Percentiles rank a stretch among this genome's conserved stretches.
phyloP scores from a whole-genome alignment of 2,888 invertebrate genomes.

The Tachina fera region DNA sequence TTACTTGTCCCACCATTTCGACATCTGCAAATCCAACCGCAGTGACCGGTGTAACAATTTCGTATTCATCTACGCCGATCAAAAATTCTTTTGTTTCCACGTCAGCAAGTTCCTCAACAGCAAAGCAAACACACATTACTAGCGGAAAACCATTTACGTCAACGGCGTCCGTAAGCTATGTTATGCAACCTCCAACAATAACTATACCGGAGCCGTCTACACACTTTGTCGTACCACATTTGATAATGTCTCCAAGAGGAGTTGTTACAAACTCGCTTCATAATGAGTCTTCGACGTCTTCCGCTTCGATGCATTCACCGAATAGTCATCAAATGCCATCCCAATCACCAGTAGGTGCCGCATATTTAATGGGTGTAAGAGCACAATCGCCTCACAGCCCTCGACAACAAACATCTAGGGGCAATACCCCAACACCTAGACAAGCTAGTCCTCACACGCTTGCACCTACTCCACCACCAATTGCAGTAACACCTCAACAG shows the following conservation, averaged over 20 bases:
- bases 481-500: slow-evolving; percentile 65
- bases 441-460: slow-evolving; percentile 74
- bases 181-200: slow-evolving; percentile 87
- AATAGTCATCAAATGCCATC: slow-evolving; percentile 69
- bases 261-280: slow-evolving; percentile 79
- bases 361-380: slow-evolving; percentile 76
- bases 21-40: slow-evolving; percentile 34
- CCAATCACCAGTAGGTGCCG: slow-evolving; percentile 71
- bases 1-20: neutral
- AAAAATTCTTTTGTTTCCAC: slow-evolving; percentile 71
- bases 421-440: slow-evolving; percentile 75
- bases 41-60: slow-evolving; percentile 67
- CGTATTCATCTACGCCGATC: slow-evolving; percentile 75
- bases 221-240: slow-evolving; percentile 80
- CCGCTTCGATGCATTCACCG: slow-evolving; percentile 66
- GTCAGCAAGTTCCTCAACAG: slow-evolving; percentile 43
- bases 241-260: slow-evolving; percentile 81
- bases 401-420: slow-evolving; percentile 75
- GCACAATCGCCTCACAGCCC: slow-evolving; percentile 82
- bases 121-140: slow-evolving; percentile 52
- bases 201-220: slow-evolving; percentile 85
- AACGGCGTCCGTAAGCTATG: slow-evolving; percentile 78
- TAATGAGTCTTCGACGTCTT: slow-evolving; percentile 47
- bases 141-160: slow-evolving; percentile 77
- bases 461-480: slow-evolving; percentile 64